Evolutionary conservation across 2,888 invertebrate genomes (phyloP).

Genomic region (Synergus gifuensis): DNA sequence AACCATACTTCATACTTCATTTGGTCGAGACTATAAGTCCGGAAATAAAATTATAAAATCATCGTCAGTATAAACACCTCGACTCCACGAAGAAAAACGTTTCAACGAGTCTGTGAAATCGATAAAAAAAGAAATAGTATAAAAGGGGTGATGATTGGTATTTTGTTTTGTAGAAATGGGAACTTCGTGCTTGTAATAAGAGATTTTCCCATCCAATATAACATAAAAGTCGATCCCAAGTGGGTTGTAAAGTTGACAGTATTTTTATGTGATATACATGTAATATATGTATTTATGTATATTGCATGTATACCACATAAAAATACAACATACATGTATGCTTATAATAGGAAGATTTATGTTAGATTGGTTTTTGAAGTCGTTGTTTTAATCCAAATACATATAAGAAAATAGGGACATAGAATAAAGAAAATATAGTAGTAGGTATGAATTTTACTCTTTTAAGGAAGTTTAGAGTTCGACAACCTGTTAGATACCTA

Average conservation of each 20-base stretch:
- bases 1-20: constrained; percentile 19
- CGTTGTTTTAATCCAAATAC: no score
- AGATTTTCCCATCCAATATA: background rate
- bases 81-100: background rate
- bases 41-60: constrained; percentile 32
- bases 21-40: background rate
- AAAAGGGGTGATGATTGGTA: background rate
- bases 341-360: no score
- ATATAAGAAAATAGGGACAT: background rate
- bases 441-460: background rate
- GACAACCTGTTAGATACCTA: background rate
- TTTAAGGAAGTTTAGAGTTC: background rate
- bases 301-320: no score
- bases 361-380: no score
- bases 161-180: background rate
- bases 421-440: no score
- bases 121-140: background rate
- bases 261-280: background rate
- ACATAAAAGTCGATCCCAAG: background rate
- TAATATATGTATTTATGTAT: no score
- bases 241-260: background rate
- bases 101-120: background rate
- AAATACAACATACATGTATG: no score
- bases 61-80: background rate
- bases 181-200: background rate